phyloP scores from a whole-genome alignment of 2,797 vertebrate genomes.

The Galaxias olidus region DNA sequence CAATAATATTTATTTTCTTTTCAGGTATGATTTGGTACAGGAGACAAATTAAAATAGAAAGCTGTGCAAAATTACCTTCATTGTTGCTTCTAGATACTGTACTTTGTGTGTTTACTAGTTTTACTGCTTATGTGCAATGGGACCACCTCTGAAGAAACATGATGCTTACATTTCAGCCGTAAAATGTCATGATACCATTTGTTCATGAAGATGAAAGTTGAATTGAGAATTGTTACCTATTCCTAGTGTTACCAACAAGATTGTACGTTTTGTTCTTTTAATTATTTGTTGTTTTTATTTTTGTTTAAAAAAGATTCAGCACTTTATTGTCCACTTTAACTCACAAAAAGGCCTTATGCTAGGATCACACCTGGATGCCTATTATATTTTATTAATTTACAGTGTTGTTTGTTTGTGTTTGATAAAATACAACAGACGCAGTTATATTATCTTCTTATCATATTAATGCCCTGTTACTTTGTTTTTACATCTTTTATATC shows the following conservation, averaged over 20 bases:
- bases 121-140: slow-evolving; percentile 60
- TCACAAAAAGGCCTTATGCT: slow-evolving; percentile 51
- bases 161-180: slow-evolving; percentile 27
- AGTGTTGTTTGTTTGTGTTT: not conserved
- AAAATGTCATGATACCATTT: slow-evolving; percentile 38
- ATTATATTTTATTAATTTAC: not conserved
- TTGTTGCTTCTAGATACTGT: slow-evolving; percentile 55
- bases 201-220: slow-evolving; percentile 35
- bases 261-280: no score
- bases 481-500: slow-evolving; percentile 57
- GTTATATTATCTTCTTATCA: slow-evolving; percentile 21
- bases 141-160: slow-evolving; percentile 48
- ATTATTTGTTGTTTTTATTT: not conserved
- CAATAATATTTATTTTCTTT: slow-evolving; percentile 17
- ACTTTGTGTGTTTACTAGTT: slow-evolving; percentile 50
- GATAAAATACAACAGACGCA: not conserved
- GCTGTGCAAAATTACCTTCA: slow-evolving; percentile 40
- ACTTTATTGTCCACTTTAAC: slow-evolving; percentile 50
- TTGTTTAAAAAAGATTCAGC: slow-evolving; percentile 40
- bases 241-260: slow-evolving; percentile 22
- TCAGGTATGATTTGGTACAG: slow-evolving; percentile 76
- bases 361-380: slow-evolving; percentile 3
- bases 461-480: slow-evolving; percentile 27
- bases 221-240: no score
- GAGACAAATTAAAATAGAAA: slow-evolving; percentile 67